Evolutionary conservation across 2,113 vertebrate genomes (phyloP).

Genomic region (Edolisoma coerulescens): DNA sequence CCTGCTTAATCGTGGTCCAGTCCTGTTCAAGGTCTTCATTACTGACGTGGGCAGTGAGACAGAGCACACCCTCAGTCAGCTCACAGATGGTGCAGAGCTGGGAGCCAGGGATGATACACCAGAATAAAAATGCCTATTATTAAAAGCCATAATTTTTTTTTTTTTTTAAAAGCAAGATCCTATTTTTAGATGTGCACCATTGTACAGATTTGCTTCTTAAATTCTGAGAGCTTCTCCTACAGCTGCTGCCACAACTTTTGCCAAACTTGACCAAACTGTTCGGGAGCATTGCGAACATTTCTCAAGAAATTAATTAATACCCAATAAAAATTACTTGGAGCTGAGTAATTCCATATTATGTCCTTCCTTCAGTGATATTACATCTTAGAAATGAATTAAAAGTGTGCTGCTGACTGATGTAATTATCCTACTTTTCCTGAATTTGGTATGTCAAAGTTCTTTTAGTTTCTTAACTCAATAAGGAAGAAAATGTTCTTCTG

Average conservation of each 20-base stretch:
- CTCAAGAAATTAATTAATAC: background rate
- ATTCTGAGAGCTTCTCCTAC: background rate
- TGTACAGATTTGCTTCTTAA: background rate
- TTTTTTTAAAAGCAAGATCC: background rate
- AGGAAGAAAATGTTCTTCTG: background rate
- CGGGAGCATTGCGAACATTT: background rate
- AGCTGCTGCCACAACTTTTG: background rate
- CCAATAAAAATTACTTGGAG: background rate
- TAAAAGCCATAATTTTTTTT: background rate
- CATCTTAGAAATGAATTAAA: background rate
- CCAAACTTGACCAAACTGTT: background rate
- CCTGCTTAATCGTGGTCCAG: background rate
- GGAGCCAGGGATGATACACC: background rate
- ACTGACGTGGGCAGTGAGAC: background rate
- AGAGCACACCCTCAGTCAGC: background rate
- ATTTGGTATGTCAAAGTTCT: background rate
- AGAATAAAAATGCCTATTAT: background rate
- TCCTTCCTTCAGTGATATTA: background rate
- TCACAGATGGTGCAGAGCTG: background rate
- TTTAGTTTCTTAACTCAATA: background rate
- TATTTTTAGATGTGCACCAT: background rate
- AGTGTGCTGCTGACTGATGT: background rate
- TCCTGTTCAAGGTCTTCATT: background rate
- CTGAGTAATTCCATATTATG: background rate
- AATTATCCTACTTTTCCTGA: background rate